Conservation (phyloP, 2,113 vertebrate species). For the Alethe castanea region DNA sequence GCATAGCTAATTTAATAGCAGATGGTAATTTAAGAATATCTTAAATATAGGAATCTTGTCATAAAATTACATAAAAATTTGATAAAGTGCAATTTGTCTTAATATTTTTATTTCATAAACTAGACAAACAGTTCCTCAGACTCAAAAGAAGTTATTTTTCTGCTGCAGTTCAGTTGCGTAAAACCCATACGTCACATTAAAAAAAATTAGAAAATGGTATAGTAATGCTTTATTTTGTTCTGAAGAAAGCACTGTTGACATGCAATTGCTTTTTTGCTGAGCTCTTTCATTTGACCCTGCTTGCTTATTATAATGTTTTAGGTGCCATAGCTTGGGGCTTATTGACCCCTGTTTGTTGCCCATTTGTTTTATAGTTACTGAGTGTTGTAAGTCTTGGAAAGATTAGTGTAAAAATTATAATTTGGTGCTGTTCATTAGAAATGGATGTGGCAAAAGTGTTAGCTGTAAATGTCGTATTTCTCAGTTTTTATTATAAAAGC, state of each 20-base stretch:
- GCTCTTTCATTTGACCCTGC: constrained; percentile 9
- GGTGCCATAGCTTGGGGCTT: background rate
- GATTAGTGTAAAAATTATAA: background rate
- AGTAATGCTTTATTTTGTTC: background rate
- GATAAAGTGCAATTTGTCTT: background rate
- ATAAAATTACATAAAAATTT: background rate
- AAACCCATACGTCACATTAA: background rate
- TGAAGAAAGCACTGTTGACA: background rate
- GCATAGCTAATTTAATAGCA: constrained; percentile 13
- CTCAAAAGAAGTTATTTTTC: constrained; percentile 3
- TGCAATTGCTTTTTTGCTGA: constrained; percentile 13
- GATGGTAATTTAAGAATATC: background rate
- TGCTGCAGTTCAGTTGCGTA: background rate
- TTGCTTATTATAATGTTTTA: constrained; percentile 29
- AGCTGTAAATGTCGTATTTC: background rate
- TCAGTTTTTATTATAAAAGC: background rate
- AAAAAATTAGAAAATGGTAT: background rate
- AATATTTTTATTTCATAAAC: background rate
- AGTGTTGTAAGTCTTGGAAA: background rate
- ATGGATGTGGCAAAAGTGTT: background rate
- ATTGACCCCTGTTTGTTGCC: background rate
- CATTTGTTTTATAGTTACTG: background rate
- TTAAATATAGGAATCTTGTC: background rate
- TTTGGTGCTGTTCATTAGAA: constrained; percentile 12
- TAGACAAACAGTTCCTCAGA: constrained; percentile 4